Evolutionary conservation across 2,797 vertebrate genomes (phyloP), one percentile per base, ranked within the genome.

Genomic region (Melopsittacus undulatus): DNA sequence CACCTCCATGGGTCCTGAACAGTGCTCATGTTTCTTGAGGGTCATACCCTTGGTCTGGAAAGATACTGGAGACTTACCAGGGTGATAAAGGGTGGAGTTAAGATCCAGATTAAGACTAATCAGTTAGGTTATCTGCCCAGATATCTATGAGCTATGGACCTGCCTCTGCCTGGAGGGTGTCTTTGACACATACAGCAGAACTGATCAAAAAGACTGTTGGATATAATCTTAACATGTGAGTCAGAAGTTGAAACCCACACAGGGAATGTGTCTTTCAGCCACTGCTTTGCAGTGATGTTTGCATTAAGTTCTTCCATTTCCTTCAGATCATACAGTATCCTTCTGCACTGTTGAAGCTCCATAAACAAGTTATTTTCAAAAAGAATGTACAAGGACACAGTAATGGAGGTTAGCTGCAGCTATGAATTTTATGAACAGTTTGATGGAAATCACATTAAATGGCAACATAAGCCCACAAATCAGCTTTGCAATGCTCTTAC

Each of bases 381-480:
- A 96, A 95, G 94, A 97, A 94, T 70, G 79, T 82, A 61, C 90
- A 96, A 95, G 92, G 96, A 95, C 92, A 77, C 49, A 62, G 59
- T 91, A 85, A 95, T 72, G 81, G 77, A 95, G 88, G 87, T 83
- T 90, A 96, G 94, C 45, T 70, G 46, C 27, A 69, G 92, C 76
- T 81, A 68, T 95, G 95, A 95, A 97, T 97, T 96, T 94, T 87
- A 84, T 85, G 78, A 96, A 90, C 93, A 91, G 64, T 69, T 96
- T 92, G 96, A 97, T 90, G 81, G 93, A 95, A 96, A 90, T 64
- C 91, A 64, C 87, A 96, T 84, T 96, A 97, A 96, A 93, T 91
- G 89, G 87, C 63, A 90, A 68, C 78, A 92, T 69, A 87, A 92
- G 80, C 89, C 67, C 93, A 96, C 94, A 95, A 92, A 96, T 96